These are phyloP conservation scores for Herminia tarsipennalis DNA, from an alignment of 2,888 invertebrate genomes.

Conservation along the genomic window DNA sequence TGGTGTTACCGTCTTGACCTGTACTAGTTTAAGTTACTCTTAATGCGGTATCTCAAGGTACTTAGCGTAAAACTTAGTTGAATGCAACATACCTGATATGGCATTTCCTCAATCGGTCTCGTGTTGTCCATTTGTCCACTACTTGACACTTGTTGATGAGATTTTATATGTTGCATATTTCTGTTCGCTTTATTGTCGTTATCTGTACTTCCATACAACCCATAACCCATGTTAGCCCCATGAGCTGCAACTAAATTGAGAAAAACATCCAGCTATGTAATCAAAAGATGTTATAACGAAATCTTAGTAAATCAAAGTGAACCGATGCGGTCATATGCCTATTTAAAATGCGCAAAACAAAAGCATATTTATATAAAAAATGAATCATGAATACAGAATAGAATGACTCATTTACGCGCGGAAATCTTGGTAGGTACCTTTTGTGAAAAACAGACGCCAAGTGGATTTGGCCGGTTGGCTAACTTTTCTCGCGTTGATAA, in stretches of 20 bases:
- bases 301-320: neutral
- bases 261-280: constrained; percentile 28
- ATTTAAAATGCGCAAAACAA: neutral
- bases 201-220: constrained; percentile 82
- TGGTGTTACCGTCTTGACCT: too few species aligned
- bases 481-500: too few species aligned
- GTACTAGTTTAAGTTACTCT: too few species aligned
- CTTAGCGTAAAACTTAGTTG: neutral
- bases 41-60: too few species aligned
- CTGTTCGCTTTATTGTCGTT: constrained; percentile 67
- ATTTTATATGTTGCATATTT: constrained; percentile 78
- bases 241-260: constrained; percentile 81
- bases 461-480: too few species aligned
- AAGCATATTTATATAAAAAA: neutral
- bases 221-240: constrained; percentile 85
- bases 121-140: constrained; percentile 70
- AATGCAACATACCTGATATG: constrained; percentile 82
- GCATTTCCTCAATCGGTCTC: constrained; percentile 84
- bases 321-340: too few species aligned
- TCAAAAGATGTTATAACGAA: neutral
- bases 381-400: too few species aligned
- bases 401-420: too few species aligned
- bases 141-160: constrained; percentile 81
- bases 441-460: too few species aligned
- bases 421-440: too few species aligned